Evolutionary conservation across 2,888 invertebrate genomes (phyloP).

Genomic region (Blastobasis lacticolella): DNA sequence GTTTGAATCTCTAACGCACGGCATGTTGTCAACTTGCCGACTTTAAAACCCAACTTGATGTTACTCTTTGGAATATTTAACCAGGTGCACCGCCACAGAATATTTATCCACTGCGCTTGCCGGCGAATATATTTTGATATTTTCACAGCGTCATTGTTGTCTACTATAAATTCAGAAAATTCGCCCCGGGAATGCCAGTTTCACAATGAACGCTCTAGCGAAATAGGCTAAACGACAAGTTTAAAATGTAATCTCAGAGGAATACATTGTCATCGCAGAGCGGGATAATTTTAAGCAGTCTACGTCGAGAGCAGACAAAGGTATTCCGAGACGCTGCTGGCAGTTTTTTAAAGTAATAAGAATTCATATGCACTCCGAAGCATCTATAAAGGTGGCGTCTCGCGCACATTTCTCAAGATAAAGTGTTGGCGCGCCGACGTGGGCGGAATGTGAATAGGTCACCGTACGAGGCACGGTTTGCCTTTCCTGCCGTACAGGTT

Average conservation of each 20-base stretch:
- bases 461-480: no score
- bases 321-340: no score
- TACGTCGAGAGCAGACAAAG: no score
- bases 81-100: not conserved
- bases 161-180: not conserved
- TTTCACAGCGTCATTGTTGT: no score
- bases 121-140: no score
- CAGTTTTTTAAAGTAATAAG: no score
- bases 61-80: not conserved
- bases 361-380: not conserved
- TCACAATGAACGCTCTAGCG: not conserved
- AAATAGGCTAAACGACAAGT: no score
- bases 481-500: no score
- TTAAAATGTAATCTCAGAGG: no score
- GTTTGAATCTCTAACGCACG: not conserved
- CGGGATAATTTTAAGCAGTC: no score
- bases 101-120: no score
- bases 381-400: slow-evolving; percentile 1
- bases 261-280: no score
- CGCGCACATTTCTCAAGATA: slow-evolving; percentile 27
- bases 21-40: slow-evolving; percentile 1
- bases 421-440: slow-evolving; percentile 30
- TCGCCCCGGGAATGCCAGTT: not conserved
- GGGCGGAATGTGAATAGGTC: slow-evolving; percentile 21
- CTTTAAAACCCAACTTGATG: not conserved